Conservation (phyloP, 2,888 invertebrate species). For the Copidosoma aretas region DNA sequence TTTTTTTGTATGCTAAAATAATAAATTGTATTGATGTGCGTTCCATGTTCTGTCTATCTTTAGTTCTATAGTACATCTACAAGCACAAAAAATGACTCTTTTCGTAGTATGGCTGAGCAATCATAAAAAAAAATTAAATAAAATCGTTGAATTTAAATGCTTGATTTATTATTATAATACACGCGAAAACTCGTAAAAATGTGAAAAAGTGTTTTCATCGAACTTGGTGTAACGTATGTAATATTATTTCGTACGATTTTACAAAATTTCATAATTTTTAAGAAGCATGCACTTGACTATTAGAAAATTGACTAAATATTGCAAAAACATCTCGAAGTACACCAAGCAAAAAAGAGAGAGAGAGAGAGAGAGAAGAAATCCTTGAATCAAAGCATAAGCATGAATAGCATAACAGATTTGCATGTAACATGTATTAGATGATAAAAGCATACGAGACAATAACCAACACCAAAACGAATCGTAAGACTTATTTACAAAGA, state of each 20-base stretch:
- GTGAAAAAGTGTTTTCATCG: too few species aligned
- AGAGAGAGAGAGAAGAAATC: background rate
- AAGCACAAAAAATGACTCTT: constrained; percentile 22
- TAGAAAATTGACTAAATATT: constrained; percentile 11
- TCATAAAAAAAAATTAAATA: too few species aligned
- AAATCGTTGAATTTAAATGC: too few species aligned
- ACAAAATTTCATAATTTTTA: constrained; percentile 9
- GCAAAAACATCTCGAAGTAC: background rate
- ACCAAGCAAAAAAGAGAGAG: too few species aligned
- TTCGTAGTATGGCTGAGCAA: too few species aligned
- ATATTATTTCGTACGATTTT: constrained; percentile 9
- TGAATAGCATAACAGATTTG: background rate
- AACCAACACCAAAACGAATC: constrained; percentile 25
- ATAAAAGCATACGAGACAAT: constrained; percentile 25
- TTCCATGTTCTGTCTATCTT: too few species aligned
- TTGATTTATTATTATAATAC: too few species aligned
- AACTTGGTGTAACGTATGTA: too few species aligned
- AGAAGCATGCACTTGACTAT: too few species aligned
- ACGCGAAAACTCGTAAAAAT: too few species aligned
- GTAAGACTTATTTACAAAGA: background rate
- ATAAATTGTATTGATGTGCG: background rate
- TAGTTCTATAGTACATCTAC: constrained; percentile 29
- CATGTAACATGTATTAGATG: constrained; percentile 2
- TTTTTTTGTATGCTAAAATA: constrained; percentile 5
- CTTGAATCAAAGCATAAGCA: background rate